Conservation (phyloP, 2,888 invertebrate genomes). For the Nymphalis urticae region DNA sequence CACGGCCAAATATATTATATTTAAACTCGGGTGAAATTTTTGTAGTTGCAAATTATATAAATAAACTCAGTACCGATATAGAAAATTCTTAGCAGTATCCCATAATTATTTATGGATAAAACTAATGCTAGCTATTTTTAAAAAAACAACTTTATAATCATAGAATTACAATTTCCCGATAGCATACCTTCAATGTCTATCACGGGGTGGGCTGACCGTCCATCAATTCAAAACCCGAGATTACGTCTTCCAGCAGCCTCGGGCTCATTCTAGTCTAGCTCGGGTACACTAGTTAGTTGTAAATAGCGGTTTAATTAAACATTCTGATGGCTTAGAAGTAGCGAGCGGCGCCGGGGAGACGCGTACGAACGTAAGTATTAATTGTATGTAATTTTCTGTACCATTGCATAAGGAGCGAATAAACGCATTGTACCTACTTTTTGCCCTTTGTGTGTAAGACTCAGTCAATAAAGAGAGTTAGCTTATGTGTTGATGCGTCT, state of each 20-base stretch:
- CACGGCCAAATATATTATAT: too few species aligned
- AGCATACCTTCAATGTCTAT: conserved; percentile 12
- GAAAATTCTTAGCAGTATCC: not conserved
- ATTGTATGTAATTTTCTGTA: conserved; percentile 36
- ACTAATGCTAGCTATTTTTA: not conserved
- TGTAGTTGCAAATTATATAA: not conserved
- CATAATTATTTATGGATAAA: not conserved
- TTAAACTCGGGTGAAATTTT: too few species aligned
- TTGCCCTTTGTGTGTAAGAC: not conserved
- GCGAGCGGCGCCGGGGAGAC: conserved; percentile 45
- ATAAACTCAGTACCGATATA: not conserved
- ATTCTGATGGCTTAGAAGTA: conserved; percentile 47
- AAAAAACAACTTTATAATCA: conserved; percentile 11
- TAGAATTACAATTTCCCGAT: conserved; percentile 28
- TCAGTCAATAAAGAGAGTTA: not conserved
- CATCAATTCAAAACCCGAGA: conserved; percentile 50
- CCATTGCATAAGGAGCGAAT: conserved; percentile 32
- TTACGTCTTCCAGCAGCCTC: conserved; percentile 48
- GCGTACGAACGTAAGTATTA: conserved; percentile 37
- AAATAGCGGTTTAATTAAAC: conserved; percentile 66
- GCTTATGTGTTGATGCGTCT: not conserved
- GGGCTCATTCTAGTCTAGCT: conserved; percentile 44
- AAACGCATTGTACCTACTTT: conserved; percentile 24
- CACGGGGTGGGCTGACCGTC: conserved; percentile 30
- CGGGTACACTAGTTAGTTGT: conserved; percentile 53